Evolutionary conservation across 2,113 vertebrate genomes (phyloP).

Genomic region (Fregata magnificens): DNA sequence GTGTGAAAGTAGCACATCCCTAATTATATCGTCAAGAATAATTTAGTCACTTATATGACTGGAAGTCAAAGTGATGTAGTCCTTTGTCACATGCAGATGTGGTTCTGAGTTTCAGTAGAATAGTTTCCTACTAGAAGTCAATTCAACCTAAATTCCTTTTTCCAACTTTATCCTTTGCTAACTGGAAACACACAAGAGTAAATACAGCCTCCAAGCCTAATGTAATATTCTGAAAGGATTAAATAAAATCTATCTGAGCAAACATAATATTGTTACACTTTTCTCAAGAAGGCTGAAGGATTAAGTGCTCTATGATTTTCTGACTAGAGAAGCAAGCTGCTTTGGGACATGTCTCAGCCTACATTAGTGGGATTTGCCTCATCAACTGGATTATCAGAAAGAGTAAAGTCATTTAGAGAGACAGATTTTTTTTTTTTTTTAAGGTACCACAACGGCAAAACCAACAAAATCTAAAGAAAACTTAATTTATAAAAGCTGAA

Average conservation of each 20-base stretch:
- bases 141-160: not conserved
- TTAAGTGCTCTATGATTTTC: constrained; percentile 39
- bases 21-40: not conserved
- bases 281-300: constrained; percentile 45
- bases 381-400: constrained; percentile 45
- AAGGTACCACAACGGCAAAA: not conserved
- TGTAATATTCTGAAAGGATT: constrained; percentile 61
- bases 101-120: not conserved
- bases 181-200: constrained; percentile 22
- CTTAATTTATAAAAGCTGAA: not conserved
- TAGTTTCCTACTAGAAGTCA: not conserved
- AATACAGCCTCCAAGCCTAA: constrained; percentile 18
- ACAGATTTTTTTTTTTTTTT: not conserved
- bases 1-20: not conserved
- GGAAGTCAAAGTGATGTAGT: not conserved
- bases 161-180: not conserved
- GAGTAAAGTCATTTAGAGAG: constrained; percentile 2
- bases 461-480: not conserved
- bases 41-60: not conserved
- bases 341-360: constrained; percentile 34
- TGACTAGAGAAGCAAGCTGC: not conserved
- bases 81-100: not conserved
- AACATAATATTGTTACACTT: not conserved
- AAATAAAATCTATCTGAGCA: constrained; percentile 45
- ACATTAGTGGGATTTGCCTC: constrained; percentile 37